phyloP scores from a whole-genome alignment of 2,113 vertebrate genomes.

The Crocuta crocuta region DNA sequence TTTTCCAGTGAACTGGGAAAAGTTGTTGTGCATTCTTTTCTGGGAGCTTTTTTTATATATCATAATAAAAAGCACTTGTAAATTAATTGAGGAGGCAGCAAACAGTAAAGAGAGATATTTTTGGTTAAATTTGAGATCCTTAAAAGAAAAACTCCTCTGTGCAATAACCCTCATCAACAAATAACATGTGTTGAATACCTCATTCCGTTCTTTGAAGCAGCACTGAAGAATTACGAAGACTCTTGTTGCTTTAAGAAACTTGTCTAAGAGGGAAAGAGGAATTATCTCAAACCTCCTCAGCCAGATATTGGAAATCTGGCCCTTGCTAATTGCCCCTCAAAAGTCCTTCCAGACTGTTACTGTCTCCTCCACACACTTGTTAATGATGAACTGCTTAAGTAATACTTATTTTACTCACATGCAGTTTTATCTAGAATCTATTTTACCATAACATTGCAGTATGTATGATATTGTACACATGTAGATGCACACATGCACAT shows the following conservation, averaged over 20 bases:
- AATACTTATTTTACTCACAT: not conserved
- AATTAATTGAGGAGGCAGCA: not conserved
- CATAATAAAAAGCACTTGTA: not conserved
- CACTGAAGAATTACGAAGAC: not conserved
- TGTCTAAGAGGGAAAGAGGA: not conserved
- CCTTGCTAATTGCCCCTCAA: not conserved
- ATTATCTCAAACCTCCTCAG: not conserved
- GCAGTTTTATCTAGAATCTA: not conserved
- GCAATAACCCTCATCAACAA: not conserved
- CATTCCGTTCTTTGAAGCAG: not conserved
- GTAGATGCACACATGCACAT: fast-evolving
- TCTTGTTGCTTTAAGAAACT: not conserved
- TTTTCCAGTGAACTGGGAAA: constrained; percentile 27
- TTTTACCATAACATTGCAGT: not conserved
- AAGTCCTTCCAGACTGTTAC: not conserved
- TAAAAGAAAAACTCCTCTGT: not conserved
- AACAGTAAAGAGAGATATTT: not conserved
- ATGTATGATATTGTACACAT: not conserved
- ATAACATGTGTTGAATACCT: not conserved
- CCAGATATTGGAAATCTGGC: not conserved
- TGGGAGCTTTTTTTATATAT: not conserved
- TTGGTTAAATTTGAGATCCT: not conserved
- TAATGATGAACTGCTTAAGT: not conserved
- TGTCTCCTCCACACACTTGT: not conserved
- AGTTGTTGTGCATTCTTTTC: not conserved